Base-by-base conservation (phyloP, 2,797 vertebrate genomes). In the Cyclopterus lumpus region DNA sequence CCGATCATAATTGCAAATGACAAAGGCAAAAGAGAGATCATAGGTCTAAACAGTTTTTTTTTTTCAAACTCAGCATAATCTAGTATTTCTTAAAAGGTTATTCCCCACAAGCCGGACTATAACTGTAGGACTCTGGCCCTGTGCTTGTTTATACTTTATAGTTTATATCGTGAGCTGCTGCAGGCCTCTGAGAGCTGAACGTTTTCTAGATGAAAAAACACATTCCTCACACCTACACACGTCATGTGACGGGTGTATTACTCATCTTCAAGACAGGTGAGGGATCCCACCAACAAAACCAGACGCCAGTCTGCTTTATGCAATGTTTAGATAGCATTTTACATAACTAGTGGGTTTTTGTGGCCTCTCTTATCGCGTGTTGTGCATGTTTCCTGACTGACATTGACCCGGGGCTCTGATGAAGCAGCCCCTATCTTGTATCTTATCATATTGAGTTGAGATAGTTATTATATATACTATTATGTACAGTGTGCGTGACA, bases 251-350 rank as follows among this genome's bases (percentile, higher is more conserved):
- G 22, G 26, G 55, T 20, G 18, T 72, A 58, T 69, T 75, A 69
- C 34, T 86, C 60, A 49, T 75, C 59, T 26, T 67, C 11, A 53
- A 75, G 78, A 78, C 78, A 85, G 78, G 80, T 79, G 76, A 86
- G 30, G 71, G 75, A 65, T 88, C 76, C 49, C 44, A 5, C 55
- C 14, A 58, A 82, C 81, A 84, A 71, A 60, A 51, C 61, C 70
- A 72, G 82, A 80, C 30, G 24, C 65, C 66, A 55, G 55, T 36
- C 40, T 64, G 73, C 68, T 86, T 86, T 75, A 67, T 82, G 84
- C 69, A 80, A 67, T 83, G 88, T 91, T 92, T 88, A 85, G 67
- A 86, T 80, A 84, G 84, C 26, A 28, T 83, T 91, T 89, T 84
- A 82, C 77, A 68, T 77, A 86, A 86, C 86, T 28, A 1, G 4